Base-by-base conservation (phyloP, 2,113 vertebrate species). In the Guaruba guarouba region DNA sequence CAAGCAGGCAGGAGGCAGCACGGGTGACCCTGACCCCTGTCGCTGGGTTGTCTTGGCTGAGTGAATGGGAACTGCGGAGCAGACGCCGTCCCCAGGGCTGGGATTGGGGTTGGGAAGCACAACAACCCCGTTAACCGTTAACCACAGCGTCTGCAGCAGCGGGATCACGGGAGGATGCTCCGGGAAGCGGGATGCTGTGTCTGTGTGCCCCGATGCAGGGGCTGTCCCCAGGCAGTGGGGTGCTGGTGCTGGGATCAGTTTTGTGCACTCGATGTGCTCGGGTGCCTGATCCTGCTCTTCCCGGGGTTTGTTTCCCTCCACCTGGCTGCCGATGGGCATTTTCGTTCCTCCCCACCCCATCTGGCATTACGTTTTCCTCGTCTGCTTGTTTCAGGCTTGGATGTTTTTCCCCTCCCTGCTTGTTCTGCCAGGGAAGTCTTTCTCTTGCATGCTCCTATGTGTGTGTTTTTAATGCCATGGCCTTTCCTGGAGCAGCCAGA, bases 231-330 rank as follows among this genome's bases (percentile, higher is more conserved):
- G 6, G 33, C 57, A 59, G 33, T 35, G 57, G 2, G 25, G 4
- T 41, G 48, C 39, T 35, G 39, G 16, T 17, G 46, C 28, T 82
- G 35, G 75, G 52, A 2, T 29, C 27, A 0, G 46, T 41, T 84
- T 7, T 0, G 3, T 55, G 54, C 39, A 35, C 35, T 29, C 20
- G 1, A 1, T 11, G 12, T 9, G 49, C 61, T 73, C 0, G 1
- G 16, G 35, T 68, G 31, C 88, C 69, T 3, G 17, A 17, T 81
- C 68, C 81, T 5, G 54, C 68, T 75, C 44, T 55, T 62, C 48
- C 25, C 0, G 4, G 10, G 13, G 61, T 66, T 92, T 57, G 1
- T 81, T 92, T 37, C 44, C 37, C 18, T 80, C 25, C 6, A 1
- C 28, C 41, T 57, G 41, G 28, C 82, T 51, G 20, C 23, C 5